Conservation (phyloP, 2,113 vertebrate species). For the Helogale parvula region DNA sequence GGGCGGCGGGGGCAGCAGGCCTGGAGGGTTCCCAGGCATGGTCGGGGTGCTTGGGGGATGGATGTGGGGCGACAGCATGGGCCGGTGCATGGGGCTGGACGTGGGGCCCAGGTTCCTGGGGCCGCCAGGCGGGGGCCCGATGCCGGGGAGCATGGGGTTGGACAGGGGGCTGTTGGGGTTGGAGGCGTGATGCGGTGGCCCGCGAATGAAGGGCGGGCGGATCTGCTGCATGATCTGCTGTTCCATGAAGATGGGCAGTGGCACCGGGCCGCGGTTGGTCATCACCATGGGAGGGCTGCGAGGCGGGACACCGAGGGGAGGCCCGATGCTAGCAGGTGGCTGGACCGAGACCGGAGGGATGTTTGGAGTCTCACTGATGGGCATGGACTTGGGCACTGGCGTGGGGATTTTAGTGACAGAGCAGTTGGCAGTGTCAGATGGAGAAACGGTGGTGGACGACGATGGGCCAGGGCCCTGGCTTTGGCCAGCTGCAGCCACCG, state of each 20-base stretch:
- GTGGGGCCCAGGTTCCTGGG: constrained; percentile 92
- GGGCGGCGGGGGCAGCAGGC: constrained; percentile 92
- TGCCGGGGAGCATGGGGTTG: constrained; percentile 96
- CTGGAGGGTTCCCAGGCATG: constrained; percentile 91
- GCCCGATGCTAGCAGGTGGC: constrained; percentile 91
- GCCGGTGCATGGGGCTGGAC: constrained; percentile 97
- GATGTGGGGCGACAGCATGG: constrained; percentile 94
- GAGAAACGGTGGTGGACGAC: constrained; percentile 92
- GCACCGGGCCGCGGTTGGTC: constrained; percentile 97
- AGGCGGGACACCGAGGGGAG: constrained; percentile 93
- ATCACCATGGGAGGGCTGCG: constrained; percentile 98
- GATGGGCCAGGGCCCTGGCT: constrained; percentile 90
- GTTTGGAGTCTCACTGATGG: constrained; percentile 91
- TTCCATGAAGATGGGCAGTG: constrained; percentile 98
- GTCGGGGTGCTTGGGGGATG: constrained; percentile 93
- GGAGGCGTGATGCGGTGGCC: constrained; percentile 89
- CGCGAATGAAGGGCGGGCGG: constrained; percentile 94
- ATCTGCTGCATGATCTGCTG: constrained; percentile 99
- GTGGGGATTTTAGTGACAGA: constrained; percentile 96
- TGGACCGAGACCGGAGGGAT: constrained; percentile 91
- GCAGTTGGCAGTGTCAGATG: constrained; percentile 93
- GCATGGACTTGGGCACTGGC: constrained; percentile 93
- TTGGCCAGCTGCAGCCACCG: constrained; percentile 89
- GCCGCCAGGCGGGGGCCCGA: constrained; percentile 92
- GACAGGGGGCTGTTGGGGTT: constrained; percentile 96